Evolutionary conservation across 2,888 invertebrate species (phyloP), one percentile per base, ranked within the genome.

Genomic region (Polydesmus complanatus): DNA sequence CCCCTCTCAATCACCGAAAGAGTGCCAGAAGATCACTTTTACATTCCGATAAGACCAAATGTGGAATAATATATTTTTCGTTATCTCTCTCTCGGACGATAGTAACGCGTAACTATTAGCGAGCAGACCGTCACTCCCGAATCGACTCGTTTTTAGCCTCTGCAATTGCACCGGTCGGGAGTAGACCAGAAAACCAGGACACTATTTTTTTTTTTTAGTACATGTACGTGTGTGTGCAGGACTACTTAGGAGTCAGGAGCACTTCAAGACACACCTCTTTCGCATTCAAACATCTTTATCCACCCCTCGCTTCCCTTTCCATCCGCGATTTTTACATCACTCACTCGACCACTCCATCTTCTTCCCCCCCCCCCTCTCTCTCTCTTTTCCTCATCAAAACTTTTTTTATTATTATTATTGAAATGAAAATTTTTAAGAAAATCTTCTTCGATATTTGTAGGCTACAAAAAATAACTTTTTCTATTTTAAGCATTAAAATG

Each of bases 261-360:
- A 8, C 14, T 37, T 5, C 14, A 8, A 37, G 27, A 55, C 26
- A 37, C 55, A 55, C 27, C 55, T 23, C 27, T 27, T 21, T 27
- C 55, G 26, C 54, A 27, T 54, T 27, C 54, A 54, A 27, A 26
- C 26, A 26, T 37, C 55, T 27, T 37, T 37, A 37, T 18, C 27
- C 21, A 27, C 55, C 53, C 55, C 55, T 27, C 55, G 22, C 55
- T 55, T 27, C 55, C 47, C 55, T 55, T 27, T 55, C 23, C 27
- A 22, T 37, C 37, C 27, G 19, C 26, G 26, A 22, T 55, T 55
- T 27, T 37, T 37, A 37, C 37, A 37, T 37, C 37, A 5, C 37
- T 14, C 14, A 8, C 14, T 37, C 14, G 14, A 5, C 5, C 5
- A 8, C 37, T 55, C 26, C 55, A 55, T 55, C 55, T 55, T 37